Conservation (phyloP, 2,888 invertebrate species). For the Hyles lineata region DNA sequence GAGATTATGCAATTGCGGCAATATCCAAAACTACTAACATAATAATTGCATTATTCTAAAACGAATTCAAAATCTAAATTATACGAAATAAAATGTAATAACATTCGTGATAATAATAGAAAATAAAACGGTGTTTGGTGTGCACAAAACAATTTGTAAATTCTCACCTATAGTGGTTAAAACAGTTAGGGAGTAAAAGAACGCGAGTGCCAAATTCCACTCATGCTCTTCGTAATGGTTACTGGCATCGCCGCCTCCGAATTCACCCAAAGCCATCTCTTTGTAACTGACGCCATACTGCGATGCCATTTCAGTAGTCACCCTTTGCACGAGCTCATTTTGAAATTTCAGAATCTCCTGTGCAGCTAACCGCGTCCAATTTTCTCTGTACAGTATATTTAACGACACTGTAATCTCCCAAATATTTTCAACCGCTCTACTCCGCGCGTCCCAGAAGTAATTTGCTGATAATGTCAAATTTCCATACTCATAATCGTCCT, state of each 20-base stretch:
- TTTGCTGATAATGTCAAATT: constrained; percentile 76
- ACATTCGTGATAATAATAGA: not conserved
- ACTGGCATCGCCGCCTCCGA: constrained; percentile 66
- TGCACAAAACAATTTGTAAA: constrained; percentile 29
- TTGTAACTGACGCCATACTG: constrained; percentile 83
- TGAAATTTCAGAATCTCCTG: constrained; percentile 93
- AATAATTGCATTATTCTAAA: too few species aligned
- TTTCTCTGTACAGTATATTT: constrained; percentile 94
- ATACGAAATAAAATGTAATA: too few species aligned
- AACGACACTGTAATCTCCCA: constrained; percentile 95
- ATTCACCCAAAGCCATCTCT: constrained; percentile 82
- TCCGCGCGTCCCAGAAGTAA: constrained; percentile 81
- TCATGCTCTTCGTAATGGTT: constrained; percentile 87
- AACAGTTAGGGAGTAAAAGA: constrained; percentile 97
- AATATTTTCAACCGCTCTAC: constrained; percentile 92
- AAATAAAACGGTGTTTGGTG: not conserved
- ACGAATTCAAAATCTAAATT: too few species aligned
- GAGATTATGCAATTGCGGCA: too few species aligned
- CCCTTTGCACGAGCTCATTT: constrained; percentile 91
- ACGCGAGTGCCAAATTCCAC: constrained; percentile 95
- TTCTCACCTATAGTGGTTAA: constrained; percentile 93
- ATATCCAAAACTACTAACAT: too few species aligned
- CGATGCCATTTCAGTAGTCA: constrained; percentile 91
- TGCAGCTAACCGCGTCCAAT: constrained; percentile 94
- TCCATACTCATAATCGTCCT: constrained; percentile 73